These are phyloP conservation scores for Entomobrya multifasciata DNA, from an alignment of 2,888 invertebrate species.

Conservation along the genomic window DNA sequence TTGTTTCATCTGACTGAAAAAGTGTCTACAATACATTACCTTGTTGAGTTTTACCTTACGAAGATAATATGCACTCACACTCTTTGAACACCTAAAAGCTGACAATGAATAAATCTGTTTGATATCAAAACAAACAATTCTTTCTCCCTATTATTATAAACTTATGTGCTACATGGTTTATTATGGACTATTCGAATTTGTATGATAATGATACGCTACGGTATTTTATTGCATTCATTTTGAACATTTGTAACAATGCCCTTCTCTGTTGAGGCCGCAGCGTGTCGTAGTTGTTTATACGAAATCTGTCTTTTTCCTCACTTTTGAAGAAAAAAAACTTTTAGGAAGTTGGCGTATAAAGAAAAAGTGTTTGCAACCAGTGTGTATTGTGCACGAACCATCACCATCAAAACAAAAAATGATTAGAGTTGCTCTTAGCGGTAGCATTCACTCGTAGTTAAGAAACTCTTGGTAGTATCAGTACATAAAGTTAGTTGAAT, in stretches of 20 bases:
- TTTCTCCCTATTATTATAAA: not conserved
- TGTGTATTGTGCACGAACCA: not conserved
- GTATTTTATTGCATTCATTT: not conserved
- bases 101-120: constrained; percentile 59
- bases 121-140: constrained; percentile 27
- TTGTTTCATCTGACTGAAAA: too few relatives aligned
- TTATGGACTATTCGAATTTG: not conserved
- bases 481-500: not conserved
- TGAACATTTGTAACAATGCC: constrained; percentile 27
- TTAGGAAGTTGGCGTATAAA: not conserved
- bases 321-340: too few relatives aligned
- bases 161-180: not conserved
- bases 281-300: not conserved
- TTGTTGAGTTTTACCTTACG: too few relatives aligned
- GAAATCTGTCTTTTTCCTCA: not conserved
- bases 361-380: not conserved
- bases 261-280: constrained; percentile 20
- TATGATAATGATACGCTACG: too few relatives aligned
- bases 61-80: too few relatives aligned
- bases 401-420: too few relatives aligned
- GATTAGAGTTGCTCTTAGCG: too few relatives aligned
- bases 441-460: too few relatives aligned
- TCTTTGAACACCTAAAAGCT: not conserved
- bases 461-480: not conserved
- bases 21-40: too few relatives aligned